phyloP scores from a whole-genome alignment of 2,113 vertebrate genomes.

The Vireo altiloquus region DNA sequence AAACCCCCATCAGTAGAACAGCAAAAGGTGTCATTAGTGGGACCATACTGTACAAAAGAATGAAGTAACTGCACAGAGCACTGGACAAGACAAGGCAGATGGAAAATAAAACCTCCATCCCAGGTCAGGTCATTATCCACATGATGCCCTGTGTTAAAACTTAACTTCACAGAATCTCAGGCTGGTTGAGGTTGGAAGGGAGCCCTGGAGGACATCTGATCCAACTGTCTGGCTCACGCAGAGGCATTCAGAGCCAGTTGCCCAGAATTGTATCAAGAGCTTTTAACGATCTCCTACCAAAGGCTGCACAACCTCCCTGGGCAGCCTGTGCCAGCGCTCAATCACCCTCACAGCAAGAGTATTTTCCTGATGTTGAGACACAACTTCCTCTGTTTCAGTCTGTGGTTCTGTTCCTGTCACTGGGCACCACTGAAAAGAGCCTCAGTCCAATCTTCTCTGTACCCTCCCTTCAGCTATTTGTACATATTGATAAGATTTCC shows the following conservation, averaged over 20 bases:
- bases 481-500: not conserved
- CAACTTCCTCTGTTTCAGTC: not conserved
- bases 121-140: not conserved
- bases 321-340: not conserved
- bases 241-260: not conserved
- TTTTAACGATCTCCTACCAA: not conserved
- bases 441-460: too few species aligned
- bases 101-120: not conserved
- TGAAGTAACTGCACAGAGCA: not conserved
- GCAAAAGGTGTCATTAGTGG: not conserved
- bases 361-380: not conserved
- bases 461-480: not conserved
- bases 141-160: not conserved
- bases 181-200: not conserved
- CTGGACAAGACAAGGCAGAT: not conserved
- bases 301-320: not conserved
- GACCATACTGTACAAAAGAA: not conserved
- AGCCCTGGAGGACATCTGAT: not conserved
- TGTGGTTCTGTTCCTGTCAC: not conserved
- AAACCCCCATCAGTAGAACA: rapidly evolving
- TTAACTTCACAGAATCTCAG: not conserved
- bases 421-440: not conserved
- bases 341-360: not conserved
- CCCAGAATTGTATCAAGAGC: not conserved
- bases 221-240: not conserved